phyloP scores from a whole-genome alignment of 2,888 invertebrate species.

The Patella caerulea region DNA sequence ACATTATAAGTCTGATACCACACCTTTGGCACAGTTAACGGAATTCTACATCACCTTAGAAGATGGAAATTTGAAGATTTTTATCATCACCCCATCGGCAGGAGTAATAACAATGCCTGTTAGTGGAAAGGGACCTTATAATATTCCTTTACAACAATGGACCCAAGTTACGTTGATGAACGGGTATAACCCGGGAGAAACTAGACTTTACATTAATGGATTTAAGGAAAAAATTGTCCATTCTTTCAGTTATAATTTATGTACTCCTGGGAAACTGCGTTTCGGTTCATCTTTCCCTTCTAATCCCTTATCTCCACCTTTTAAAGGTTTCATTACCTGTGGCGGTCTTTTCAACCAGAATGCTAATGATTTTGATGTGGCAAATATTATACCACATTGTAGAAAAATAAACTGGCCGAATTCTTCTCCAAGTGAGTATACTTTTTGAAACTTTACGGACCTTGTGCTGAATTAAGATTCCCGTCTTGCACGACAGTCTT shows the following conservation, averaged over 20 bases:
- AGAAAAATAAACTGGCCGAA: not conserved
- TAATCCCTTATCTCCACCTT: not conserved
- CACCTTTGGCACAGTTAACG: not conserved
- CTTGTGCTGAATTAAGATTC: too few relatives aligned
- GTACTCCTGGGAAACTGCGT: not conserved
- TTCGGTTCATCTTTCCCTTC: not conserved
- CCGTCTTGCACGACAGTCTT: too few relatives aligned
- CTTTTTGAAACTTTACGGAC: too few relatives aligned
- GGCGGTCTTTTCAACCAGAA: not conserved
- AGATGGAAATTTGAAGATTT: not conserved
- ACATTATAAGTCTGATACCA: not conserved
- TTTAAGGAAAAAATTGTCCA: not conserved
- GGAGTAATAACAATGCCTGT: not conserved
- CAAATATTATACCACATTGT: not conserved
- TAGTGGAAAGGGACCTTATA: not conserved
- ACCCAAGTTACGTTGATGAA: not conserved
- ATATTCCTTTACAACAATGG: not conserved
- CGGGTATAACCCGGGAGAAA: not conserved
- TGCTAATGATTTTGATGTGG: not conserved
- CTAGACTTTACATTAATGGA: not conserved
- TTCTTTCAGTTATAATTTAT: not conserved
- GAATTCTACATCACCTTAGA: not conserved
- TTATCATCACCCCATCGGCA: not conserved
- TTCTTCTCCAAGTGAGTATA: slow-evolving; percentile 1
- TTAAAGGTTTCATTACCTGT: not conserved